These are phyloP conservation scores for Myanophis thanlyinensis DNA, from an alignment of 2,113 vertebrate genomes.

Conservation along the genomic window DNA sequence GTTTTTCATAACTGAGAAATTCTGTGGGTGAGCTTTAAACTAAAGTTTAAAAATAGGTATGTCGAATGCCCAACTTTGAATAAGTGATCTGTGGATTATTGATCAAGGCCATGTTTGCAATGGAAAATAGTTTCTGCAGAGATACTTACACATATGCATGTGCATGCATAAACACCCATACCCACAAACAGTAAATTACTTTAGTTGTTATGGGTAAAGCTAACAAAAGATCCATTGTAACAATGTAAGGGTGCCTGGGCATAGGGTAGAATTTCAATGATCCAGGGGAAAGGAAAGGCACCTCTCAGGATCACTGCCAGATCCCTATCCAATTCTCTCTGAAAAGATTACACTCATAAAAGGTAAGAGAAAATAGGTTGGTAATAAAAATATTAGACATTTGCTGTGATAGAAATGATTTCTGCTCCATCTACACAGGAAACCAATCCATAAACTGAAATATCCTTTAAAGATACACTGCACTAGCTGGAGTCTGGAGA, in stretches of 20 bases:
- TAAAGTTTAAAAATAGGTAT: not conserved
- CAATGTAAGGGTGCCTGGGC: not conserved
- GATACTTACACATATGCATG: not conserved
- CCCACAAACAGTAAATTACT: not conserved
- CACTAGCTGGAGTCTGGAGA: not conserved
- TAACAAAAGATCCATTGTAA: slow-evolving; percentile 18
- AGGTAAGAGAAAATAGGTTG: fast-evolving
- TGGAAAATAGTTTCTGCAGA: not conserved
- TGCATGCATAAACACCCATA: not conserved
- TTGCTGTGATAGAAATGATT: not conserved
- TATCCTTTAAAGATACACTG: not conserved
- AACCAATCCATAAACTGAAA: not conserved
- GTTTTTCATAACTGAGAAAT: not conserved
- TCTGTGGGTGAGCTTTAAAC: not conserved
- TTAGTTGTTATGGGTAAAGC: slow-evolving; percentile 1
- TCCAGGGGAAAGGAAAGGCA: not conserved
- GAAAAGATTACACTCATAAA: not conserved
- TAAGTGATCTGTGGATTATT: not conserved
- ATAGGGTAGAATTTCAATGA: not conserved
- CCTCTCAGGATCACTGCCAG: not conserved
- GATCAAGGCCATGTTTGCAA: slow-evolving; percentile 10
- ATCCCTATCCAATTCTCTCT: not conserved
- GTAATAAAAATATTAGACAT: not conserved
- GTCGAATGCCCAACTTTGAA: not conserved
- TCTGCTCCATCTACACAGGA: not conserved